A percentile compares a stretch with the other conserved stretches of the same genome.
These are phyloP conservation scores for Xestia sexstrigata DNA, from an alignment of 2,888 invertebrate genomes.

Conservation along the genomic window DNA sequence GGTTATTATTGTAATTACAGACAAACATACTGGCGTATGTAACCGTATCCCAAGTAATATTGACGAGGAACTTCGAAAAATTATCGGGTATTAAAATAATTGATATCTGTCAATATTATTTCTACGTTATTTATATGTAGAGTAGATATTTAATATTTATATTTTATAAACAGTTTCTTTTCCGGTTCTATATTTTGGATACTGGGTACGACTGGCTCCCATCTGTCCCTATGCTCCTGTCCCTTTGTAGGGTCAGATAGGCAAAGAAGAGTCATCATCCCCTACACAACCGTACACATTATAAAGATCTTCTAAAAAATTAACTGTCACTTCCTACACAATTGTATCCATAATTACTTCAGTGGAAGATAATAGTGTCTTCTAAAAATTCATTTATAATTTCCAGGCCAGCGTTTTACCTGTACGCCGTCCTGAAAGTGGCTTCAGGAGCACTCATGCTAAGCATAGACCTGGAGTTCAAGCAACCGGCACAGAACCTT, in stretches of 20 bases:
- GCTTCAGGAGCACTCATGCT: constrained; percentile 93
- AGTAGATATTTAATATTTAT: not conserved
- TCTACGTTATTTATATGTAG: not conserved
- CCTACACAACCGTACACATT: not conserved
- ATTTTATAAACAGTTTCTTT: not conserved
- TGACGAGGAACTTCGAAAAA: not conserved
- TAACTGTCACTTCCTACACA: no score
- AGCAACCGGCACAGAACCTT: constrained; percentile 93
- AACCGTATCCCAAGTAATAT: constrained; percentile 17
- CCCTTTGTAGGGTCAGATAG: not conserved
- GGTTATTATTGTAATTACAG: constrained; percentile 60
- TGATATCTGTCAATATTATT: constrained; percentile 3
- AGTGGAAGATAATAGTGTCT: not conserved
- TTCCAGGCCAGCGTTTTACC: constrained; percentile 94
- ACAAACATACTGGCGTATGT: constrained; percentile 24
- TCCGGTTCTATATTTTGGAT: not conserved
- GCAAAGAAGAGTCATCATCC: not conserved
- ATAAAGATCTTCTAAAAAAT: not conserved
- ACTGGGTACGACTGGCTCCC: not conserved
- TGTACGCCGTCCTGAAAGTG: constrained; percentile 93
- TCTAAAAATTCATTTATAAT: not conserved
- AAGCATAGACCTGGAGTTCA: constrained; percentile 94
- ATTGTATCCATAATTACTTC: not conserved
- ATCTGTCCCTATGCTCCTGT: not conserved
- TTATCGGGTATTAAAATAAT: not conserved